Evolutionary conservation across 1,140 invertebrate species (phyloP), one percentile per base, ranked within the genome.

Genomic region (Aethina tumida): DNA sequence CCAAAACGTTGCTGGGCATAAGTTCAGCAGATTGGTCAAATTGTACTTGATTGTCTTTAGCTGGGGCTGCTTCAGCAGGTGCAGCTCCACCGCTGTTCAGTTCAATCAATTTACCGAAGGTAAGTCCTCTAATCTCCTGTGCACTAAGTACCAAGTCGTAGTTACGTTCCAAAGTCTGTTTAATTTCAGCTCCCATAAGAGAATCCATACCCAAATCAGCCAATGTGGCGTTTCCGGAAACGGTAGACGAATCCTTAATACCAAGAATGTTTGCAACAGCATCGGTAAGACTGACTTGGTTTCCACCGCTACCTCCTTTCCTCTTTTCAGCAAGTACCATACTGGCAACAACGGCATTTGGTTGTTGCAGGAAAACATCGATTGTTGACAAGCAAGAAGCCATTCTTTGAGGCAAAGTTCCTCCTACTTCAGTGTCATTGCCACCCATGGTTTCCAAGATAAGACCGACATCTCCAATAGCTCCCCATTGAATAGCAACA

Each of bases 151-250:
- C 74, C 16, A 96, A 58, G 61, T 96, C 90, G 63, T 84, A 94
- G 47, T 89, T 88, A 35, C 91, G 73, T 60, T 98, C 93, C 5
- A 98, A 64, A 0, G 85, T 91, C 60, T 97, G 93, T 65, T 97
- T 97, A 41, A 98, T 92, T 69, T 98, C 95, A 0, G 95, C 90
- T 35, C 90, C 91, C 94, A 98, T 97, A 20, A 99, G 66, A 0
- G 92, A 97, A 56, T 98, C 95, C 77, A 98, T 89, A 29, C 95
- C 94, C 5, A 98, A 70, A 59, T 98, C 94, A 8, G 84, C 84
- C 4, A 99, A 65, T 13, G 77, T 84, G 1, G 79, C 72, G 4
- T 74, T 71, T 18, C 74, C 64, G 31, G 83, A 80, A 2, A 96
- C 68, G 29, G 77, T 80, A 36, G 74, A 79, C 0, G 77, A 56